Base-by-base conservation (phyloP, 2,797 vertebrate genomes). In the Enteromius paludinosus region DNA sequence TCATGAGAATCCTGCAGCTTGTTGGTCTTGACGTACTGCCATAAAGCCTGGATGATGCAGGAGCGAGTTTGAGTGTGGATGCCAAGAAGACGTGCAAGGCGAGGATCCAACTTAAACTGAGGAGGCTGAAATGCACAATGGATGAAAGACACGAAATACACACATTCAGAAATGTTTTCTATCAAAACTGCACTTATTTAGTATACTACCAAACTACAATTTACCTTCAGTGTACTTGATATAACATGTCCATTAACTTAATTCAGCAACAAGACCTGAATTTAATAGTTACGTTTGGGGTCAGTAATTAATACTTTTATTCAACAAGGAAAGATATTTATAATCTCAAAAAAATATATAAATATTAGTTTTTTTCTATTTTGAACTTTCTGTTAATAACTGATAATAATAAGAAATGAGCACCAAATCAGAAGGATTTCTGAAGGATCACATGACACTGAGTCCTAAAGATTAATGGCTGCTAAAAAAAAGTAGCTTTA, bases 11-110 rank as follows among this genome's bases (percentile, higher is more conserved):
- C 98, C 86, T 99, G 98, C 84, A 99, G 95, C 90, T 98, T 96
- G 90, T 99, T 98, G 81, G 97, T 98, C 92, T 99, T 99, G 93
- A 99, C 97, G 7, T 99, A 99, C 92, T 99, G 98, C 98, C 98
- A 99, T 69, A 99, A 96, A 0, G 98, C 98, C 94, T 99, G 98
- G 89, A 99, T 98, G 86, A 99, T 99, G 91, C 97, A 98, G 0
- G 98, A 98, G 49, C 98, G 96, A 0, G 97, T 98, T 95, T 99
- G 98, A 0, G 98, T 99, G 94, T 99, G 98, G 87, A 99, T 94
- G 41, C 98, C 98, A 83, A 99, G 95, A 87, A 99, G 94, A 54
- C 98, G 96, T 5, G 98, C 98, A 86, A 99, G 86, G 20, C 98
- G 96, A 0, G 98, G 97, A 89, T 99, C 98, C 91, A 99, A 92